Base-by-base conservation (phyloP, 2,113 vertebrate genomes). In the Psittacula cyanocephala region DNA sequence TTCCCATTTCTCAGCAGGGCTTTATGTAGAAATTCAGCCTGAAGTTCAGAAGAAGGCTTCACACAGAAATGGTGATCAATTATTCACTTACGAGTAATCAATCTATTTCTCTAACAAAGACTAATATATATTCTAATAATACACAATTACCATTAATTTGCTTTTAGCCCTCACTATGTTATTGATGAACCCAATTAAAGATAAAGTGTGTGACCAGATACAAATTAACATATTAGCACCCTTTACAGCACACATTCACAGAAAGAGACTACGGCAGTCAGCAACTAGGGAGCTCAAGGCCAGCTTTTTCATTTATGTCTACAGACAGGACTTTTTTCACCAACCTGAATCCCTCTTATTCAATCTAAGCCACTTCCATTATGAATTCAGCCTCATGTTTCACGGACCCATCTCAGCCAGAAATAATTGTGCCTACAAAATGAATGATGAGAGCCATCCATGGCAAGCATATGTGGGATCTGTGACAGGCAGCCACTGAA, bases 391-490 rank as follows among this genome's bases (percentile, higher is more conserved):
- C 39, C 29, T 78, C 23, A 1, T 7, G 13, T 80, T 85, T 81
- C 39, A 47, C 9, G 64, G 43, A 24, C 10, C 22, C 43, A 75
- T 20, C 72, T 55, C 7, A 4, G 39, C 12, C 41, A 78, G 50
- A 78, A 78, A 22, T 25, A 53, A 44, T 24, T 67, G n/a, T 59
- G 31, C 46, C 65, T 70, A 9, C 28, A 81, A 75, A 94, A 64
- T 39, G 14, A 69, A 11, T 2, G 3, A 39, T 27, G 16, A 10
- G 47, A 78, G 24, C 15, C 47, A 72, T 12, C 29, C 4, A 4
- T 33, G 57, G 64, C 47, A 77, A 60, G 62, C 16, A 43, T 29
- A n/a, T 0, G 0, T 0, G 1, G 23, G 46, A 23, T 74, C n/a
- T 35, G 28, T 43, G 17, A 17, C 52, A 33, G 47, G 33, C 23